These are phyloP conservation scores for Timema cristinae DNA, from an alignment of 2,888 invertebrate genomes.

Conservation along the genomic window DNA sequence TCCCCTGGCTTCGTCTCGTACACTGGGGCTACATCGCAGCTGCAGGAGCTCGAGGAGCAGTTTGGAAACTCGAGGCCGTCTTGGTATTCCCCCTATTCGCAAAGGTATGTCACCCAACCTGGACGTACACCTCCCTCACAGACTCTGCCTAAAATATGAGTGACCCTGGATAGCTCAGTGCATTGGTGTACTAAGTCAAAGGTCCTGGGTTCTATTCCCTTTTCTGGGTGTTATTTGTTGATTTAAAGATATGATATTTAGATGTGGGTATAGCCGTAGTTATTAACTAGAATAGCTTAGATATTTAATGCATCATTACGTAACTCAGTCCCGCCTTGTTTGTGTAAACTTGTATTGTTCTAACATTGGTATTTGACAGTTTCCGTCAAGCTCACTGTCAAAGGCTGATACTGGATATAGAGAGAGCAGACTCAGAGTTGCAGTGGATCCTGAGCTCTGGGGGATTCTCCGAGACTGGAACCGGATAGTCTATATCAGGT, in stretches of 20 bases:
- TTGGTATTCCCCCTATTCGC: conserved; percentile 55
- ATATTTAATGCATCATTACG: no score
- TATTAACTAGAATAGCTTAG: no score
- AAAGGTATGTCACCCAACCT: conserved; percentile 41
- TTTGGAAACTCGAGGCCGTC: conserved; percentile 50
- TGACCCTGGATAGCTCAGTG: background rate
- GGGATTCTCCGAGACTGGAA: conserved; percentile 62
- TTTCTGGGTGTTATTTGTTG: no score
- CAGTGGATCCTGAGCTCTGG: conserved; percentile 59
- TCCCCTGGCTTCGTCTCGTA: no score
- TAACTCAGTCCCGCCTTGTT: no score
- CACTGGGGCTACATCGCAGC: no score
- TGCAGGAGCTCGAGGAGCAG: conserved; percentile 44
- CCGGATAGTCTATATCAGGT: conserved; percentile 53
- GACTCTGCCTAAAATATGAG: background rate
- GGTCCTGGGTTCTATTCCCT: no score
- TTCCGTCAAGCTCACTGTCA: conserved; percentile 60
- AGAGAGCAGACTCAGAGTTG: conserved; percentile 63
- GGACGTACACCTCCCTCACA: background rate
- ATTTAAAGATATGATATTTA: no score
- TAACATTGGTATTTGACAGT: conserved; percentile 38
- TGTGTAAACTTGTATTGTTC: background rate
- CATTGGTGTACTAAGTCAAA: background rate
- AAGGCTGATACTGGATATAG: conserved; percentile 60
- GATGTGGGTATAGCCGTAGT: no score